phyloP scores from a whole-genome alignment of 2,113 vertebrate species.

The Delphinus delphis region DNA sequence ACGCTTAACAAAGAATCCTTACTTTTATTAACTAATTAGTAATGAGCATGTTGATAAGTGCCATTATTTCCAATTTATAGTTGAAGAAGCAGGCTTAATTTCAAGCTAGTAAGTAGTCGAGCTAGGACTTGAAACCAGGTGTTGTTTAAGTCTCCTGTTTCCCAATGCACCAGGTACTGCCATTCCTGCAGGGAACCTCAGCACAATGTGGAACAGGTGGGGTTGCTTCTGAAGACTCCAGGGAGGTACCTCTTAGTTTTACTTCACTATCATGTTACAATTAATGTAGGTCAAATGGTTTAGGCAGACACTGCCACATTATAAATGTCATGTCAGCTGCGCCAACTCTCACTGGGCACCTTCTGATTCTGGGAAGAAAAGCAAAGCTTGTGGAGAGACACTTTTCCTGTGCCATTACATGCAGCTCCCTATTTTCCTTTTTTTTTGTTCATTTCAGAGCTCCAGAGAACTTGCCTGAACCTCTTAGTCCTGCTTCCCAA shows the following conservation, averaged over 20 bases:
- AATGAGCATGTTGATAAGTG: neutral
- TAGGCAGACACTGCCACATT: too few relatives aligned
- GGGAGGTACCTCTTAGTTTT: neutral
- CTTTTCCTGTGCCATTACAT: neutral
- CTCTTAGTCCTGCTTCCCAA: neutral
- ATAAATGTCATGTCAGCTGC: neutral
- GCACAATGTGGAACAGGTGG: neutral
- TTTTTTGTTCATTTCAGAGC: neutral
- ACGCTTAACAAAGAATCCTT: neutral
- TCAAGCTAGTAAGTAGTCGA: neutral
- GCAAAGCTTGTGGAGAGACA: neutral
- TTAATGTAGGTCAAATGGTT: neutral
- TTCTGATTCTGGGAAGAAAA: neutral
- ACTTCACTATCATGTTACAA: neutral
- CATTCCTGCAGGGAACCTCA: neutral
- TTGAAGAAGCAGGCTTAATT: neutral
- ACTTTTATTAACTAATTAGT: neutral
- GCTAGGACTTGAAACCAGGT: neutral
- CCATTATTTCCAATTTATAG: neutral
- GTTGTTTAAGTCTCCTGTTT: neutral
- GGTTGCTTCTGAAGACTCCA: neutral
- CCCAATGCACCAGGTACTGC: neutral
- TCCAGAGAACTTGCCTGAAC: neutral
- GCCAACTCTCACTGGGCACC: neutral
- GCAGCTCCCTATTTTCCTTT: neutral